Evolutionary conservation across 2,113 vertebrate genomes (phyloP), one percentile per base, ranked within the genome.

Genomic region (Dasyurus viverrinus): DNA sequence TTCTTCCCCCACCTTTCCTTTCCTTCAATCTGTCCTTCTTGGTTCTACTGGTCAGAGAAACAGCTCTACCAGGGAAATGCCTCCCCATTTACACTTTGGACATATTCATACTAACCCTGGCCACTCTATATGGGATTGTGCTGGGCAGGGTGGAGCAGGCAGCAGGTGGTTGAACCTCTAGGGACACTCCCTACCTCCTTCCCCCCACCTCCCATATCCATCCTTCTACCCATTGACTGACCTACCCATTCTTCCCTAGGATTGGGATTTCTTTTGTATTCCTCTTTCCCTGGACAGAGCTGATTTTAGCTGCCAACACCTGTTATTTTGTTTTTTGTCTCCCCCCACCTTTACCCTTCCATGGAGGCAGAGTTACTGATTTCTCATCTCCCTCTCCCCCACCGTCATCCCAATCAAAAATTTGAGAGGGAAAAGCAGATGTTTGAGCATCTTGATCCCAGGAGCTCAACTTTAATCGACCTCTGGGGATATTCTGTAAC

Each of bases 11-110:
- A 84, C n/a, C n/a, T 84, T 23, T 42, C 36, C n/a, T 84, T 84
- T 84, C 68, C 97, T 47, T 90, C 95, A 95, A 90, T 93, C 0
- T 1, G 92, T 96, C 97, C 60, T 55, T 89, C 90, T 97, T 96
- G 91, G 94, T 95, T 95, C 22, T 27, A 27, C 89, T 89, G 68
- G 68, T 84, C n/a, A 84, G n/a, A 42, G 68, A n/a, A 76, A 84
- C n/a, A 22, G 68, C 68, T 42, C 68, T 23, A 42, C n/a, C n/a
- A 19, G 36, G 36, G 68, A 84, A 84, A n/a, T 84, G 19, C 68
- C 60, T 68, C 12, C 30, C 60, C 60, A 68, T 68, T 36, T 30
- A 36, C 60, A 68, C 60, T 36, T 68, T 68, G 60, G 12, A 68
- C 30, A 5, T 16, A 30, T 60, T 60, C 57, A 60, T 27, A 68